Conservation (phyloP, 2,797 vertebrate genomes). For the Gymnopithys bicolor region DNA sequence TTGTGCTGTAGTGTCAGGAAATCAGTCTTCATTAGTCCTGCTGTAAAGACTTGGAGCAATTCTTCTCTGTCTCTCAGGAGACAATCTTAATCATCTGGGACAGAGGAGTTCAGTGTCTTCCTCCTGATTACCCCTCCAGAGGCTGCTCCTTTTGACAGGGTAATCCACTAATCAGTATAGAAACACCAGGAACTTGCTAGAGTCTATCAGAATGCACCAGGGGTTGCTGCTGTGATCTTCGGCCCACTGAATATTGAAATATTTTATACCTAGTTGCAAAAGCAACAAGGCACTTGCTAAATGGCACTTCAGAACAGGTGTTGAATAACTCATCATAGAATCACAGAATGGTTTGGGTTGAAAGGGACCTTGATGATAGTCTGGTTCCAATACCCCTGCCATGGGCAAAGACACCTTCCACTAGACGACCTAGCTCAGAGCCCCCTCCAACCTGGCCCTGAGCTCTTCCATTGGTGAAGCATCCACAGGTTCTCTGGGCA, state of each 20-base stretch:
- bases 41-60: neutral
- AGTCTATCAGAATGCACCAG: neutral
- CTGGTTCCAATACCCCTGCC: neutral
- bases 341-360: neutral
- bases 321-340: neutral
- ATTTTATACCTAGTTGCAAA: neutral
- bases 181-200: neutral
- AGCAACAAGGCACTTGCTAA: neutral
- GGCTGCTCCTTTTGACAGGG: neutral
- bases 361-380: neutral
- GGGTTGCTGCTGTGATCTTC: neutral
- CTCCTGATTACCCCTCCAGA: neutral
- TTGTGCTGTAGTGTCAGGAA: neutral
- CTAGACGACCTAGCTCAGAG: neutral
- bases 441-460: neutral
- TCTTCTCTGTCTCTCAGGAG: slow-evolving; percentile 12
- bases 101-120: neutral
- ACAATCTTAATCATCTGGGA: slow-evolving; percentile 41
- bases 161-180: neutral
- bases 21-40: slow-evolving; percentile 46
- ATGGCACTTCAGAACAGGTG: neutral
- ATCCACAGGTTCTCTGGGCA: neutral
- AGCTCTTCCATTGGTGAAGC: neutral
- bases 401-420: neutral
- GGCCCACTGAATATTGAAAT: neutral